phyloP scores from a whole-genome alignment of 2,797 vertebrate genomes.

The Choloepus didactylus region DNA sequence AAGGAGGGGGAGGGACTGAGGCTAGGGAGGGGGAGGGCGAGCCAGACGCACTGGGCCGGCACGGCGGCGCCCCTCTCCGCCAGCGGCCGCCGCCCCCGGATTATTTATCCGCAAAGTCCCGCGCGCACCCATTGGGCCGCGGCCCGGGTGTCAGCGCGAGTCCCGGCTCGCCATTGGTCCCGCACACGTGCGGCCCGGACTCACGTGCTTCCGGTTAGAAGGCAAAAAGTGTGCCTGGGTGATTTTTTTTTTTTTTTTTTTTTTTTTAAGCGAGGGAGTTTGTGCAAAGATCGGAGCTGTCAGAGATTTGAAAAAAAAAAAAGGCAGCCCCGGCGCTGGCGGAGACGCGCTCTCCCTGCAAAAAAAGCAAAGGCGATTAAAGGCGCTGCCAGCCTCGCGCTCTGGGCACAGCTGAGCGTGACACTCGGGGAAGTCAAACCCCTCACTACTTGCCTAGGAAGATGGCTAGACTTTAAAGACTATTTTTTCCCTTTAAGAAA shows the following conservation, averaged over 20 bases:
- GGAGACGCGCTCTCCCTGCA: slow-evolving; percentile 83
- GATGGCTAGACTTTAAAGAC: slow-evolving; percentile 88
- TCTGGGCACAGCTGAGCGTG: slow-evolving; percentile 88
- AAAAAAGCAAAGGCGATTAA: slow-evolving; percentile 86
- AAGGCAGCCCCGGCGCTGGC: slow-evolving; percentile 75
- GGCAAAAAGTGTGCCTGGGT: slow-evolving; percentile 90
- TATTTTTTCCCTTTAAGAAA: slow-evolving; percentile 73
- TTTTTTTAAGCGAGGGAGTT: slow-evolving; percentile 92
- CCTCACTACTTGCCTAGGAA: slow-evolving; percentile 85
- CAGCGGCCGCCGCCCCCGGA: slow-evolving; percentile 80
- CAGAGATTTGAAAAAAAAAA: slow-evolving; percentile 90
- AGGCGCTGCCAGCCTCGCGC: slow-evolving; percentile 86
- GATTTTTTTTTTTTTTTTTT: slow-evolving; percentile 90
- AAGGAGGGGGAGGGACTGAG: slow-evolving; percentile 65
- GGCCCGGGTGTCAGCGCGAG: slow-evolving; percentile 88
- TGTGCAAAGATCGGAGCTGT: slow-evolving; percentile 91
- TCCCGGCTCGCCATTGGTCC: slow-evolving; percentile 90
- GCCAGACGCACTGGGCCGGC: neutral
- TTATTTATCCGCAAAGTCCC: slow-evolving; percentile 88
- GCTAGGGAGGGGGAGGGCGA: slow-evolving; percentile 27
- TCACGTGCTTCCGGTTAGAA: slow-evolving; percentile 96
- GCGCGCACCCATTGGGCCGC: slow-evolving; percentile 90
- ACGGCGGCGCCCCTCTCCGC: slow-evolving; percentile 67
- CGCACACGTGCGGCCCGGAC: slow-evolving; percentile 91
- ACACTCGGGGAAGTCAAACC: slow-evolving; percentile 87